Conservation (phyloP, 1,140 invertebrate genomes). For the Drosophila ironensis region DNA sequence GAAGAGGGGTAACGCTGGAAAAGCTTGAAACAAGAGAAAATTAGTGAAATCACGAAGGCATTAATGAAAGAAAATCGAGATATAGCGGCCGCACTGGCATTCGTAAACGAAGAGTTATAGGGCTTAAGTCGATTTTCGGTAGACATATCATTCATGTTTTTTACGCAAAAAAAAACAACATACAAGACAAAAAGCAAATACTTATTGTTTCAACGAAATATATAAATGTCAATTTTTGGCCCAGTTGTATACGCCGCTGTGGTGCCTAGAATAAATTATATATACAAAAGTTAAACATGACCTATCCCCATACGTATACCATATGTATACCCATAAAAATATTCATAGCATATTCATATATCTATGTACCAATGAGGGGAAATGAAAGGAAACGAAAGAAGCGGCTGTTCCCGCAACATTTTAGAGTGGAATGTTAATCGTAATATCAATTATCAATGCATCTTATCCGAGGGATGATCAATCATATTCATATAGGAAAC, state of each 20-base stretch:
- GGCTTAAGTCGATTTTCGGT: conserved; percentile 11
- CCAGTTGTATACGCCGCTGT: not conserved
- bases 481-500: conserved; percentile 19
- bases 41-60: not conserved
- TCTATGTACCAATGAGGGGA: conserved; percentile 33
- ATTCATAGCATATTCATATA: conserved; percentile 9
- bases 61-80: too few relatives aligned
- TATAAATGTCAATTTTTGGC: conserved; percentile 29
- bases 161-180: conserved; percentile 1
- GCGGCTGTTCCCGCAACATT: not conserved
- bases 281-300: conserved; percentile 31
- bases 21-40: not conserved
- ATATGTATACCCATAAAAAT: conserved; percentile 10
- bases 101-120: not conserved
- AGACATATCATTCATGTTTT: conserved; percentile 43
- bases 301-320: conserved; percentile 14
- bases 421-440: too few relatives aligned
- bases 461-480: conserved; percentile 28
- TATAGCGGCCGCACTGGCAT: not conserved
- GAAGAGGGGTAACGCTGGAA: not conserved
- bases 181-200: not conserved
- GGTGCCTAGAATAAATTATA: conserved; percentile 51
- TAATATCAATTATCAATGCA: conserved; percentile 9
- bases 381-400: not conserved
- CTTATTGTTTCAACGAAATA: conserved; percentile 49